Percentiles rank a stretch among this genome's conserved stretches.
phyloP scores from a whole-genome alignment of 2,888 invertebrate genomes.

The Lithophane semibrunnea region DNA sequence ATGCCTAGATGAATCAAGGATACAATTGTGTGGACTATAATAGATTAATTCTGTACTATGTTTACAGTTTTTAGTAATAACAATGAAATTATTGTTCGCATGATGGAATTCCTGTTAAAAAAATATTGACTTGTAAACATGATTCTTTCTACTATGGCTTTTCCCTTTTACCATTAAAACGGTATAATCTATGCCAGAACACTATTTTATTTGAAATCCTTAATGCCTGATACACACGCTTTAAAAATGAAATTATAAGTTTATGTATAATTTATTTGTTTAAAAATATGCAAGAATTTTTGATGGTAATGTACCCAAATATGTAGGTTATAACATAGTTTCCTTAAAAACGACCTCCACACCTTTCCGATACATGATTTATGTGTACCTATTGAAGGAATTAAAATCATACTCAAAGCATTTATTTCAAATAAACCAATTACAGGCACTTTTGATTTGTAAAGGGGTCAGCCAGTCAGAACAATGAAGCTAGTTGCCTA shows the following conservation, averaged over 20 bases:
- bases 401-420: too few relatives aligned
- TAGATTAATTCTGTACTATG: constrained; percentile 18
- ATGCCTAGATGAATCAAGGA: background rate
- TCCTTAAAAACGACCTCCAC: too few relatives aligned
- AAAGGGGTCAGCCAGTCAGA: too few relatives aligned
- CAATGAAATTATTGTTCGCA: constrained; percentile 2
- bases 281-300: too few relatives aligned
- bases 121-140: background rate
- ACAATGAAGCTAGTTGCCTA: too few relatives aligned
- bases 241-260: background rate
- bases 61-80: constrained; percentile 27
- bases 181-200: background rate
- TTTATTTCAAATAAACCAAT: too few relatives aligned
- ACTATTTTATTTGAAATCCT: background rate
- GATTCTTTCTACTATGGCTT: background rate
- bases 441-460: too few relatives aligned
- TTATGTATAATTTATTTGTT: too few relatives aligned
- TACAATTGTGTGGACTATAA: background rate
- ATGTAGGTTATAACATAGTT: too few relatives aligned
- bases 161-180: background rate
- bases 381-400: background rate
- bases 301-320: too few relatives aligned
- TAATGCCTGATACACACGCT: background rate
- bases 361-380: too few relatives aligned
- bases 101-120: constrained; percentile 6